These are phyloP conservation scores for Gymnopithys bicolor DNA, from an alignment of 2,797 vertebrate genomes.

Conservation along the genomic window DNA sequence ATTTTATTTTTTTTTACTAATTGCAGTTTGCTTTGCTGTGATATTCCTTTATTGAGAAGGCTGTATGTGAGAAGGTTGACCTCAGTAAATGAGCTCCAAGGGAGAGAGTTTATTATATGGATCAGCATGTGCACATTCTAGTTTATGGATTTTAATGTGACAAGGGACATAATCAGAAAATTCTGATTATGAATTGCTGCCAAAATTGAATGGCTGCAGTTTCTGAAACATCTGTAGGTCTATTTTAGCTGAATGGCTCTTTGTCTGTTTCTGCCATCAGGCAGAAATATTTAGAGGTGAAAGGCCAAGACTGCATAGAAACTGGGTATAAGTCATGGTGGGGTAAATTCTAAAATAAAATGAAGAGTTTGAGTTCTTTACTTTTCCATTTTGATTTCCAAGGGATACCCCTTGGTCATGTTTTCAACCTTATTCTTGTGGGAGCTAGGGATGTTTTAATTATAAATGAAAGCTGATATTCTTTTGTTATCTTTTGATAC, in stretches of 20 bases:
- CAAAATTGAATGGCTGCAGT: slow-evolving; percentile 58
- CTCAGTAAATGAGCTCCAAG: slow-evolving; percentile 54
- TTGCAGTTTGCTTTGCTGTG: slow-evolving; percentile 38
- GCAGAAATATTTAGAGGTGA: slow-evolving; percentile 44
- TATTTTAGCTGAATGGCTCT: slow-evolving; percentile 50
- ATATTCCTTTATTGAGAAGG: slow-evolving; percentile 7
- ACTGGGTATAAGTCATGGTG: neutral
- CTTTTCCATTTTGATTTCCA: slow-evolving; percentile 9
- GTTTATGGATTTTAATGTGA: slow-evolving; percentile 57
- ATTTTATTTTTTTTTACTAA: neutral
- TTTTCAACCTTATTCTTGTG: slow-evolving; percentile 1
- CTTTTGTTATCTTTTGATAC: slow-evolving; percentile 6
- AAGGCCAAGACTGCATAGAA: neutral
- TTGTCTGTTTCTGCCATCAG: slow-evolving; percentile 35
- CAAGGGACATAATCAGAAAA: slow-evolving; percentile 51
- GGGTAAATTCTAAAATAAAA: slow-evolving; percentile 12
- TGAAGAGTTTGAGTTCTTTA: neutral
- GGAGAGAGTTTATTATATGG: slow-evolving; percentile 56
- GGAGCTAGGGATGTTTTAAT: neutral
- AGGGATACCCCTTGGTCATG: neutral
- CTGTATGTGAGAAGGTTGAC: slow-evolving; percentile 45
- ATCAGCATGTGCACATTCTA: slow-evolving; percentile 54
- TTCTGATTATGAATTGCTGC: slow-evolving; percentile 56
- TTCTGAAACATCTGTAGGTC: slow-evolving; percentile 58
- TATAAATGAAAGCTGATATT: slow-evolving; percentile 19